These are phyloP conservation scores for Dissostichus mawsoni DNA, from an alignment of 2,113 vertebrate genomes.

Conservation along the genomic window DNA sequence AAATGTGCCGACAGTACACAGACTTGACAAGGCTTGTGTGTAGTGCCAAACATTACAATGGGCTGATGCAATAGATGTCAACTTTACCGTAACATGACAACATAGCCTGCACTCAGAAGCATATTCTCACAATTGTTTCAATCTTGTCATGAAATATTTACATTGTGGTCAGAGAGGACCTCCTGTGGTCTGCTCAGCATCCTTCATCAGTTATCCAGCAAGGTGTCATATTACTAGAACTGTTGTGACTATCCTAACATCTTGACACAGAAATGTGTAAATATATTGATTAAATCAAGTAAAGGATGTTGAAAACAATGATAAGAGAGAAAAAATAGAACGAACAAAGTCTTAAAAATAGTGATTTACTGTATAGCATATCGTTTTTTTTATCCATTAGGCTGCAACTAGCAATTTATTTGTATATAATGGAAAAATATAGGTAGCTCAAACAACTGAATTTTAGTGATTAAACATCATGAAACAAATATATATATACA, in stretches of 20 bases:
- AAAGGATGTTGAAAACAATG: neutral
- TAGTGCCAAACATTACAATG: slow-evolving; percentile 14
- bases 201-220: slow-evolving; percentile 44
- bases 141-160: slow-evolving; percentile 74
- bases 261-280: neutral
- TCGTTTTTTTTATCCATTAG: neutral
- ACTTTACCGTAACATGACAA: neutral
- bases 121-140: slow-evolving; percentile 52
- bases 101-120: slow-evolving; percentile 23
- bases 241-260: neutral
- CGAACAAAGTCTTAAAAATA: neutral
- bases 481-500: too few relatives aligned
- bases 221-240: slow-evolving; percentile 54
- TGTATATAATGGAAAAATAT: too few relatives aligned
- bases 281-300: neutral
- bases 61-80: slow-evolving; percentile 24
- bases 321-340: too few relatives aligned
- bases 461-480: too few relatives aligned
- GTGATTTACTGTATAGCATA: too few relatives aligned
- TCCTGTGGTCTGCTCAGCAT: slow-evolving; percentile 37
- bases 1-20: slow-evolving; percentile 14
- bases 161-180: slow-evolving; percentile 27
- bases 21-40: slow-evolving; percentile 60
- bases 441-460: too few relatives aligned
- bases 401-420: neutral